Evolutionary conservation across 2,797 vertebrate species (phyloP).

Genomic region (Gymnothorax reevesii): DNA sequence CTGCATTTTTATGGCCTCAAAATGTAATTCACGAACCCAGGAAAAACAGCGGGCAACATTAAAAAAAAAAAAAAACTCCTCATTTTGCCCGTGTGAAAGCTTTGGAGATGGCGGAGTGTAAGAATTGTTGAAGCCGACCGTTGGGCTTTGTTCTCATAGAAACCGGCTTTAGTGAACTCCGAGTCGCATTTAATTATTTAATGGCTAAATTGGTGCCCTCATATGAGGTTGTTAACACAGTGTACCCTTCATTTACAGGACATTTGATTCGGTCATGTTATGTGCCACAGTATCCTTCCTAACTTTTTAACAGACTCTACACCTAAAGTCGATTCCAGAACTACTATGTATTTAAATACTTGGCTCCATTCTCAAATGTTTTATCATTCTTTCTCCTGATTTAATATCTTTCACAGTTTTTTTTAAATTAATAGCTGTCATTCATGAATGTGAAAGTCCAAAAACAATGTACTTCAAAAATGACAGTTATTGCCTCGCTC

Average conservation of each 20-base stretch:
- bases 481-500: neutral
- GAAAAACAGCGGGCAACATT: too few species aligned
- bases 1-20: too few species aligned
- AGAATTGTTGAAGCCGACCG: neutral
- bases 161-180: slow-evolving; percentile 36
- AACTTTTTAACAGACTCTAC: neutral
- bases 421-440: neutral
- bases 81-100: slow-evolving; percentile 56
- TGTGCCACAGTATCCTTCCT: neutral
- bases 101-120: neutral
- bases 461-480: neutral
- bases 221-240: neutral
- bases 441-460: neutral
- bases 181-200: neutral
- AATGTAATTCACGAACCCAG: too few species aligned
- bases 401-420: neutral
- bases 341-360: too few species aligned
- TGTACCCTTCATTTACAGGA: neutral
- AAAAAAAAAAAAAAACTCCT: slow-evolving; percentile 48
- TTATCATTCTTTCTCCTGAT: neutral
- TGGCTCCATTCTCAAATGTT: neutral
- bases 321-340: neutral
- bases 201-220: neutral
- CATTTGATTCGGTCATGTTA: neutral
- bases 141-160: neutral